These are phyloP conservation scores for Liasis olivaceus DNA, from an alignment of 2,797 vertebrate species.

Conservation along the genomic window DNA sequence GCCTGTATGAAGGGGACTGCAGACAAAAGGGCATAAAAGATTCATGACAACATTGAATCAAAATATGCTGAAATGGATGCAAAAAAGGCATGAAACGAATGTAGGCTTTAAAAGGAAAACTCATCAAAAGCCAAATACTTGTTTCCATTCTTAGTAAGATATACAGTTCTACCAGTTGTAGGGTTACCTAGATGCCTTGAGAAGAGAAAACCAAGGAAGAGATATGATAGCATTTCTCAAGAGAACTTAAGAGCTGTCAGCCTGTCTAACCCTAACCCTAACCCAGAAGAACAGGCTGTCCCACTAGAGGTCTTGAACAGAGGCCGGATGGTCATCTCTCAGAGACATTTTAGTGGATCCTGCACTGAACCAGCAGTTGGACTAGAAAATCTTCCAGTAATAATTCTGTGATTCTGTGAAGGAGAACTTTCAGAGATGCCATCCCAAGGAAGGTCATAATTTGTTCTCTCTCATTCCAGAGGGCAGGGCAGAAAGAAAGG, in stretches of 20 bases:
- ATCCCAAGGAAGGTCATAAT: background rate
- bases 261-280: no score
- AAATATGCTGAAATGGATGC: background rate
- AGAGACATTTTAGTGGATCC: background rate
- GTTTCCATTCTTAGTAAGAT: background rate
- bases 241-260: background rate
- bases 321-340: background rate
- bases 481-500: no score
- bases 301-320: background rate
- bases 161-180: background rate
- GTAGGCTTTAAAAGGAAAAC: background rate
- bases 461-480: background rate
- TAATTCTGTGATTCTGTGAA: background rate
- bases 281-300: background rate
- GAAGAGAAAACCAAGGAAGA: background rate
- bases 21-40: background rate
- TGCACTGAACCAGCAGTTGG: background rate
- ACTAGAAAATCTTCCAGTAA: background rate
- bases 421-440: background rate
- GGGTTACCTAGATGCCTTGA: background rate
- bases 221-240: background rate
- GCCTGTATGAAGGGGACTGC: background rate
- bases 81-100: background rate
- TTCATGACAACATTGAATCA: background rate
- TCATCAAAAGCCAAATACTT: background rate